phyloP scores from a whole-genome alignment of 1,140 invertebrate species.

The Penaeus japonicus region DNA sequence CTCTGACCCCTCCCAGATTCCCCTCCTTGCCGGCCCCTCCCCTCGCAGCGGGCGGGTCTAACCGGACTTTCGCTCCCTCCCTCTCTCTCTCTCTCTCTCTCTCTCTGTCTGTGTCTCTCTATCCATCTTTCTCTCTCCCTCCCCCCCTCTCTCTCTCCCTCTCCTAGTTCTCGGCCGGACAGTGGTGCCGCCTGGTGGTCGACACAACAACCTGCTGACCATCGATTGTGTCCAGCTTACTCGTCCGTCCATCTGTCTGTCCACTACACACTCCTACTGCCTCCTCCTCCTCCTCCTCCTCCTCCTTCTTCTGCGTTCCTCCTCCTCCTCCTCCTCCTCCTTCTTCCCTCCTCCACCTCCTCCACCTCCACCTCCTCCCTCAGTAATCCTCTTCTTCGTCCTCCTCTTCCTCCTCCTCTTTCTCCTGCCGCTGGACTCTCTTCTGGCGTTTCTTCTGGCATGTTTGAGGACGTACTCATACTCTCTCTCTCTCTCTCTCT shows the following conservation, averaged over 20 bases:
- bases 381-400: neutral
- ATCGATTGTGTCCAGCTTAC: constrained; percentile 51
- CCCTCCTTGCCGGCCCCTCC: constrained; percentile 44
- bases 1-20: constrained; percentile 18
- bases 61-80: constrained; percentile 23
- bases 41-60: constrained; percentile 46
- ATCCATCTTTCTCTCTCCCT: neutral
- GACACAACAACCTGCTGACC: constrained; percentile 37
- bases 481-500: neutral
- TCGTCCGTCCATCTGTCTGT: constrained; percentile 42
- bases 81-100: neutral
- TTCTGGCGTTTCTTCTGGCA: neutral
- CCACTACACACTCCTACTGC: neutral
- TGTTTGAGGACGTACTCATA: no score
- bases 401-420: neutral
- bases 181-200: constrained; percentile 45
- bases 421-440: neutral
- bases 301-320: neutral
- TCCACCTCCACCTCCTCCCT: neutral
- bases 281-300: neutral
- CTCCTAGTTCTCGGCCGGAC: constrained; percentile 10
- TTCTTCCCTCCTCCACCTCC: neutral
- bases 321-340: neutral
- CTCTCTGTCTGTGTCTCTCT: neutral
- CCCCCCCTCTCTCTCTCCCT: neutral